Conservation (phyloP, 2,797 vertebrate species). For the Hypotaenidia philippensis region DNA sequence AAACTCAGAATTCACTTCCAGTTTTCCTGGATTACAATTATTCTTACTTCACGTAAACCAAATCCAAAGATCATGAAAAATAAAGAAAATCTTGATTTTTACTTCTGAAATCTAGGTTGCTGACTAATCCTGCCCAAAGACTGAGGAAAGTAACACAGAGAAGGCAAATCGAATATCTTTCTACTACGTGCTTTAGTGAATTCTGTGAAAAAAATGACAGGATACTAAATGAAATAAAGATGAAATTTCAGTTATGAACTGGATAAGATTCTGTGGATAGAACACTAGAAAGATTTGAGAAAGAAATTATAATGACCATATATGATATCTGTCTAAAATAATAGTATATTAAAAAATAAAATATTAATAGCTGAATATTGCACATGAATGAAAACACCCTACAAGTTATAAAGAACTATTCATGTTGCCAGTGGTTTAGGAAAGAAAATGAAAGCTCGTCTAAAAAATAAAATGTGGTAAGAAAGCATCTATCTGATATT, state of each 20-base stretch:
- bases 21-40: not conserved
- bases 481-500: not conserved
- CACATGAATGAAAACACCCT: not conserved
- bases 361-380: not conserved
- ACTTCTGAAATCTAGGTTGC: not conserved
- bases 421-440: not conserved
- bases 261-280: not conserved
- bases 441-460: not conserved
- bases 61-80: not conserved
- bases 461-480: not conserved
- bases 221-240: not conserved
- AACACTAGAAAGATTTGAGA: not conserved
- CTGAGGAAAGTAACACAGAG: accelerated
- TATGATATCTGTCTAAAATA: not conserved
- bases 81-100: not conserved
- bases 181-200: not conserved
- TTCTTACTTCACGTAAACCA: not conserved
- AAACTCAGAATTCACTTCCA: accelerated
- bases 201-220: not conserved
- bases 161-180: not conserved
- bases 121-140: not conserved
- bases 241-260: not conserved
- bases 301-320: not conserved
- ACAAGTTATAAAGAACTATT: not conserved
- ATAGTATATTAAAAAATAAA: not conserved